Evolutionary conservation across 2,797 vertebrate genomes (phyloP).

Genomic region (Oreochromis grahami): DNA sequence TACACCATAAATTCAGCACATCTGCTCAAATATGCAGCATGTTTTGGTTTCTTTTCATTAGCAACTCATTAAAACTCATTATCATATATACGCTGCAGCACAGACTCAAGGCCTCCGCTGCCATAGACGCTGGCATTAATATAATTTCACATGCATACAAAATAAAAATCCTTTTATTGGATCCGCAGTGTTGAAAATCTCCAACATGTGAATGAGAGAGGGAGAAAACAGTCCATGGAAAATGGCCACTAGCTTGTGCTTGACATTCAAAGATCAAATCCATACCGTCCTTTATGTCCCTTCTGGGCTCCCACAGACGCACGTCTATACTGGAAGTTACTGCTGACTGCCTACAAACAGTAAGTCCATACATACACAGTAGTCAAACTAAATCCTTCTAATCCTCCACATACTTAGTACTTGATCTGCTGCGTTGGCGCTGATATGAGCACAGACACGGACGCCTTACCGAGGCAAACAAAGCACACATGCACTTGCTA

Average conservation of each 20-base stretch:
- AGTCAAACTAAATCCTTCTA: not conserved
- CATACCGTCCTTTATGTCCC: not conserved
- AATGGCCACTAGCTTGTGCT: not conserved
- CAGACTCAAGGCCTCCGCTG: accelerated
- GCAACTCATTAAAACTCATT: not conserved
- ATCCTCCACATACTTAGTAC: not conserved
- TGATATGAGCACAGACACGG: not conserved
- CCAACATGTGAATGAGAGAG: not conserved
- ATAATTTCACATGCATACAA: not conserved
- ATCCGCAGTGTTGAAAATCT: not conserved
- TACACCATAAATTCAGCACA: not conserved
- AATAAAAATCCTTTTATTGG: not conserved
- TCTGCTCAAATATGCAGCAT: not conserved
- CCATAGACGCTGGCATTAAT: not conserved
- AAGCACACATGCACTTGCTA: not conserved
- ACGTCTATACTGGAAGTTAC: not conserved
- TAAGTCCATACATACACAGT: not conserved
- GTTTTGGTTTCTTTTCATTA: not conserved
- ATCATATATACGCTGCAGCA: accelerated
- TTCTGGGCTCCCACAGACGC: not conserved
- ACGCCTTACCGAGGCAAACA: not conserved
- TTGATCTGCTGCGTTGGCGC: not conserved
- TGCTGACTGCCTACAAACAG: not conserved
- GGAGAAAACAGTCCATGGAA: not conserved
- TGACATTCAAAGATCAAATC: conserved; percentile 19